These are phyloP conservation scores for Thera obeliscata DNA, from an alignment of 2,888 invertebrate genomes.

Conservation along the genomic window DNA sequence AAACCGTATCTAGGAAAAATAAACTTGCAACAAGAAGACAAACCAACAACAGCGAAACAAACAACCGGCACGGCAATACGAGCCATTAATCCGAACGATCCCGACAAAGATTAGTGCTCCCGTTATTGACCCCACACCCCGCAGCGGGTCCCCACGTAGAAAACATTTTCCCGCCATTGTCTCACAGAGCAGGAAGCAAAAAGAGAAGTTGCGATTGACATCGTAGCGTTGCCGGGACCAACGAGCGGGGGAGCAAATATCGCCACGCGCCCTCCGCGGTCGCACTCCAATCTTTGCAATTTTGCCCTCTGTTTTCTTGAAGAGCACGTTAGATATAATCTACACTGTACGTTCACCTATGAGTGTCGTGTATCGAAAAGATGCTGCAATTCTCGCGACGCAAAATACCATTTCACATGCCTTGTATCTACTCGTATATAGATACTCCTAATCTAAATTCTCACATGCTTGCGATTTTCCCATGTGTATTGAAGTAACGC, in stretches of 20 bases:
- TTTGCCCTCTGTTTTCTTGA: constrained; percentile 62
- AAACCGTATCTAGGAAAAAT: constrained; percentile 55
- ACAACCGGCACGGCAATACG: constrained; percentile 78
- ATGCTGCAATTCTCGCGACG: constrained; percentile 49
- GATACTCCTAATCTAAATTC: constrained; percentile 53
- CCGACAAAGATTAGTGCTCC: constrained; percentile 79
- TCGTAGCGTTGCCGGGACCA: constrained; percentile 51
- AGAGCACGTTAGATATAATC: constrained; percentile 54
- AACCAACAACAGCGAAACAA: constrained; percentile 71
- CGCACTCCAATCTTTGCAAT: constrained; percentile 51
- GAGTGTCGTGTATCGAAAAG: constrained; percentile 40
- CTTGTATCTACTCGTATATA: constrained; percentile 15
- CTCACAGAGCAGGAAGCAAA: constrained; percentile 73
- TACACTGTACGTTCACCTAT: no score
- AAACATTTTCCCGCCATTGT: constrained; percentile 80
- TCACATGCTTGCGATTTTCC: constrained; percentile 62
- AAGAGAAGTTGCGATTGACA: constrained; percentile 76
- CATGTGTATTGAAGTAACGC: constrained; percentile 57
- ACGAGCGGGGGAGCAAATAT: constrained; percentile 33
- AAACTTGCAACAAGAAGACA: constrained; percentile 68
- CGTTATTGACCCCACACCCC: constrained; percentile 72
- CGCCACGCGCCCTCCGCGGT: constrained; percentile 41
- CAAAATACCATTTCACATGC: constrained; percentile 56
- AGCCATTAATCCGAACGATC: constrained; percentile 80
- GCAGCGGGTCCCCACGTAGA: constrained; percentile 63